These are phyloP conservation scores for Noctuana brunneofusca DNA, from an alignment of 2,888 invertebrate species.

Conservation along the genomic window DNA sequence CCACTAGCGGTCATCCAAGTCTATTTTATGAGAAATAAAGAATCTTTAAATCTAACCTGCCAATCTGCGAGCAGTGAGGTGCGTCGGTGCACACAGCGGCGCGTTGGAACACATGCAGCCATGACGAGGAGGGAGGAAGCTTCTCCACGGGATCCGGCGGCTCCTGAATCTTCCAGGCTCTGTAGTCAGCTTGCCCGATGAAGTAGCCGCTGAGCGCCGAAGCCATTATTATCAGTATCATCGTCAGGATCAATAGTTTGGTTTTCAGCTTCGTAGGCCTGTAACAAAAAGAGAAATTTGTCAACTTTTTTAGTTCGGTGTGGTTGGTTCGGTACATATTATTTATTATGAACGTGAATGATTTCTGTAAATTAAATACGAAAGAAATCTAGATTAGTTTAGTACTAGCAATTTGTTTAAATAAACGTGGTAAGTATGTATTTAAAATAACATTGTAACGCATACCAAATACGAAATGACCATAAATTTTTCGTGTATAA, in stretches of 20 bases:
- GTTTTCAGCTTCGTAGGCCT: constrained; percentile 64
- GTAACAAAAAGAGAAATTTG: constrained; percentile 45
- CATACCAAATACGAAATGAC: too few relatives aligned
- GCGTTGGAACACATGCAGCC: constrained; percentile 84
- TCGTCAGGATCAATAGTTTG: constrained; percentile 55
- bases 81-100: constrained; percentile 92
- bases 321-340: too few relatives aligned
- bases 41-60: constrained; percentile 82
- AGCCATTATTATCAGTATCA: constrained; percentile 57
- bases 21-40: too few relatives aligned
- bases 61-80: constrained; percentile 88
- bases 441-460: too few relatives aligned
- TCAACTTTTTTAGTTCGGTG: not conserved
- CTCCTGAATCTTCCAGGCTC: constrained; percentile 50
- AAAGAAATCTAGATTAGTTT: too few relatives aligned
- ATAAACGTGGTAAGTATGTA: too few relatives aligned
- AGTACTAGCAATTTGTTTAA: too few relatives aligned
- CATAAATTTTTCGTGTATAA: too few relatives aligned
- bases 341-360: too few relatives aligned
- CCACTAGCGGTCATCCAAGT: too few relatives aligned
- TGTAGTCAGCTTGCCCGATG: constrained; percentile 58
- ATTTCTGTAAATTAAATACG: too few relatives aligned
- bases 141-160: constrained; percentile 86
- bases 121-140: constrained; percentile 86
- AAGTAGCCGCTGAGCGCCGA: constrained; percentile 65